A percentile compares a stretch with the other conserved stretches of the same genome.
phyloP scores from a whole-genome alignment of 2,888 invertebrate genomes.

The Gnatocerus cornutus region DNA sequence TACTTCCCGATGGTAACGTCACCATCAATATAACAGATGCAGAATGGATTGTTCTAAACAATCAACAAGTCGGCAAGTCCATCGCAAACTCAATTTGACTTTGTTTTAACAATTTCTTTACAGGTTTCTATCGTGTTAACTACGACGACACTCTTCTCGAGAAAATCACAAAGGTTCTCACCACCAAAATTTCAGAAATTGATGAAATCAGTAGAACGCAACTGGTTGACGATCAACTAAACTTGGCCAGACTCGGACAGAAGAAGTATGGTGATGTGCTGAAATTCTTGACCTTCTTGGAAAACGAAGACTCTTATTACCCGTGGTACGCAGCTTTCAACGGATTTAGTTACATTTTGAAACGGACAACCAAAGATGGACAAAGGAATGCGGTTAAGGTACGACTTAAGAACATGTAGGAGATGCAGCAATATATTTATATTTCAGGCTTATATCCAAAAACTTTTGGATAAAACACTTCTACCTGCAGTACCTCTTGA shows the following conservation, averaged over 20 bases:
- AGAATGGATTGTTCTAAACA: slow-evolving; percentile 46
- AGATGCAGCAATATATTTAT: not conserved
- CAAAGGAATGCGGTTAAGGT: not conserved
- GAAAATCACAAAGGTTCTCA: not conserved
- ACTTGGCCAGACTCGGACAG: slow-evolving; percentile 78
- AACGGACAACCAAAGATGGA: not conserved
- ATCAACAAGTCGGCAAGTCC: slow-evolving; percentile 36
- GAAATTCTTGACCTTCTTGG: slow-evolving; percentile 64
- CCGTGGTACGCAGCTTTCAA: not conserved
- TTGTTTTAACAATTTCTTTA: not conserved
- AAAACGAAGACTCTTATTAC: not conserved
- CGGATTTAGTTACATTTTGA: slow-evolving; percentile 1
- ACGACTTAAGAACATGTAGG: no score
- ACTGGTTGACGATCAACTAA: slow-evolving; percentile 84
- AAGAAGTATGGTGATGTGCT: slow-evolving; percentile 46
- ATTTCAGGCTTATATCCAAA: not conserved
- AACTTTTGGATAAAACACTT: not conserved
- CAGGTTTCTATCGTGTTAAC: slow-evolving; percentile 82
- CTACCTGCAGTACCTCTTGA: not conserved
- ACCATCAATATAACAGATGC: slow-evolving; percentile 13
- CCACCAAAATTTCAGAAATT: not conserved
- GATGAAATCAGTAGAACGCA: slow-evolving; percentile 68
- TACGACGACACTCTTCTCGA: slow-evolving; percentile 74
- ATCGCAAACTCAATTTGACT: no score
- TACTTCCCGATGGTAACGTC: slow-evolving; percentile 52